phyloP scores from a whole-genome alignment of 2,113 vertebrate species.

The Thymallus thymallus region DNA sequence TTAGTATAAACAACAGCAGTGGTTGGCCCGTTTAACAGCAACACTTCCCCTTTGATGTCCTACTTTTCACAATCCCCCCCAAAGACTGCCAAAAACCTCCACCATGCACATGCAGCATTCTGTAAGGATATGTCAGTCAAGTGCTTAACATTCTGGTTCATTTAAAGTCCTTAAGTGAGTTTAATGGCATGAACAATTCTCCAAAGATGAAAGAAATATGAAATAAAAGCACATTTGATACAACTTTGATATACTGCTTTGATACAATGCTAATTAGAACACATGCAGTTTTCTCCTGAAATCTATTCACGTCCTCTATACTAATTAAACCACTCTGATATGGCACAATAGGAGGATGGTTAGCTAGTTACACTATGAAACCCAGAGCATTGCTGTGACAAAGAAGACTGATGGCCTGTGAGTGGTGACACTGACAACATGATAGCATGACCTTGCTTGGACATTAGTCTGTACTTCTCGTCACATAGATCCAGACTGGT shows the following conservation, averaged over 20 bases:
- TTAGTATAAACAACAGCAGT: background rate
- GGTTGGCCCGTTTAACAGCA: background rate
- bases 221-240: constrained; percentile 68
- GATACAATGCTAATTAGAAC: constrained; percentile 76
- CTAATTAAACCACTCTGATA: constrained; percentile 68
- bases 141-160: constrained; percentile 63
- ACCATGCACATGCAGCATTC: constrained; percentile 21
- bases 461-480: constrained; percentile 13
- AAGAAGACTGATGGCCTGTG: constrained; percentile 19
- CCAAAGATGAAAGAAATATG: constrained; percentile 70
- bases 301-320: constrained; percentile 59
- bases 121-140: constrained; percentile 56
- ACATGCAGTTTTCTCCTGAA: constrained; percentile 65
- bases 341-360: constrained; percentile 48
- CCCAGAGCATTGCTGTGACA: constrained; percentile 50
- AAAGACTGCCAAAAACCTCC: constrained; percentile 9
- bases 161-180: constrained; percentile 67
- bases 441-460: constrained; percentile 14
- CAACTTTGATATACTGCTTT: constrained; percentile 74
- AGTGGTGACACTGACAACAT: constrained; percentile 4
- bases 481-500: constrained; percentile 21
- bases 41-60: background rate
- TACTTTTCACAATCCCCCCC: constrained; percentile 4
- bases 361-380: constrained; percentile 31
- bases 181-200: constrained; percentile 71